Base-by-base conservation (phyloP, 2,113 vertebrate genomes). In the Callocephalon fimbriatum region DNA sequence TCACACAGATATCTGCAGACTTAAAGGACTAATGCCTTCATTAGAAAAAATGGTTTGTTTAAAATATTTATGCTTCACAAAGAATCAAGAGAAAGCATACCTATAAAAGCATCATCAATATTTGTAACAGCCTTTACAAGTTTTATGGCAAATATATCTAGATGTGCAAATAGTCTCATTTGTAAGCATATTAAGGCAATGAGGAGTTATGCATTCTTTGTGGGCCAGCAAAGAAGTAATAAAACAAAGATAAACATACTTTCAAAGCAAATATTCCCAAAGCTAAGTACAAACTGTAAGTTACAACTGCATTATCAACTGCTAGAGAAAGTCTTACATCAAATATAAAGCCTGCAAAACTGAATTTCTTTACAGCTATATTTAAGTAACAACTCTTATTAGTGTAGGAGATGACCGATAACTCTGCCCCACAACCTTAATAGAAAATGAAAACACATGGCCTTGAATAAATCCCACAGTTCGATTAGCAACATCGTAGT, bases 51-150 rank as follows among this genome's bases (percentile, higher is more conserved):
- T 23, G 12, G 5, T 25, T 81, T 68, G 4, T 66, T 80, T 58
- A 61, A 76, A 73, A 51, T 40, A 71, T 31, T 67, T 54, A 14
- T 31, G 32, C 31, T 95, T 71, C 83, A 53, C 21, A 74, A 81
- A 76, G 32, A 81, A 73, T 62, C 54, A 63, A 86, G 67, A 86
- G 22, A 85, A 93, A 89, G 38, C 14, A 42, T 9, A 35, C 32
- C 45, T 63, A 76, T 58, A 95, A 96, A 92, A 87, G 45, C 61
- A 93, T 19, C 66, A 93, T 83, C 71, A 83, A 31, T 86, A 86
- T 70, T 73, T 70, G 25, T 94, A 93, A 88, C 40, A 80, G 63
- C 17, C 10, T 83, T 80, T 77, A 63, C 12, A 80, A 75, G 40
- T 66, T 93, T 93, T 74, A 93, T 45, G 40, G 65, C 56, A 61